These are phyloP conservation scores for Oscheius sp. DNA, from an alignment of 2,888 invertebrate species.

Conservation along the genomic window DNA sequence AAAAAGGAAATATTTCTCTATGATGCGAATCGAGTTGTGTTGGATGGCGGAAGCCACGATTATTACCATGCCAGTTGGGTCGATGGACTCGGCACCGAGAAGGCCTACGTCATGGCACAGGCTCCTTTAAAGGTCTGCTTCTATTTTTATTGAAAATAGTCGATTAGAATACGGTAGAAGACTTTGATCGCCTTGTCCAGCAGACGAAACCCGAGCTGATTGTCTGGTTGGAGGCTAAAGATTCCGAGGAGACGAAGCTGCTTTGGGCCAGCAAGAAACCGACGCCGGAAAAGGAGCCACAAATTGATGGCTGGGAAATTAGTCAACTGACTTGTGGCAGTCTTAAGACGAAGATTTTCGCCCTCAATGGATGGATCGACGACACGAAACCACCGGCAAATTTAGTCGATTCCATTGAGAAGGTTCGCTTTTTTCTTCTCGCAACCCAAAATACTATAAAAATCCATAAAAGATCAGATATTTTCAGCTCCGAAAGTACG, in stretches of 20 bases:
- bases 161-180: not conserved
- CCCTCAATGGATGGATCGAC: not conserved
- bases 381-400: conserved; percentile 8
- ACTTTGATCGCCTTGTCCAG: conserved; percentile 11
- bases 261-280: not conserved
- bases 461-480: not conserved
- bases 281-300: not conserved
- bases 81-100: conserved; percentile 6
- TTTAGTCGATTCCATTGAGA: conserved; percentile 6
- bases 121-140: conserved; percentile 31
- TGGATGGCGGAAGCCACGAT: not conserved
- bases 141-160: too few relatives aligned
- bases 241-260: conserved; percentile 8
- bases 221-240: not conserved
- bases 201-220: conserved; percentile 8
- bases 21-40: not conserved
- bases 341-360: conserved; percentile 5
- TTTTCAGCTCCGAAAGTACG: conserved; percentile 33
- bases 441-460: too few relatives aligned
- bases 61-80: conserved; percentile 21
- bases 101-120: conserved; percentile 46
- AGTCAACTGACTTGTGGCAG: not conserved
- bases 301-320: conserved; percentile 1
- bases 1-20: conserved; percentile 22
- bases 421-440: not conserved